Conservation (phyloP, 2,797 vertebrate species). For the Momotus momota region DNA sequence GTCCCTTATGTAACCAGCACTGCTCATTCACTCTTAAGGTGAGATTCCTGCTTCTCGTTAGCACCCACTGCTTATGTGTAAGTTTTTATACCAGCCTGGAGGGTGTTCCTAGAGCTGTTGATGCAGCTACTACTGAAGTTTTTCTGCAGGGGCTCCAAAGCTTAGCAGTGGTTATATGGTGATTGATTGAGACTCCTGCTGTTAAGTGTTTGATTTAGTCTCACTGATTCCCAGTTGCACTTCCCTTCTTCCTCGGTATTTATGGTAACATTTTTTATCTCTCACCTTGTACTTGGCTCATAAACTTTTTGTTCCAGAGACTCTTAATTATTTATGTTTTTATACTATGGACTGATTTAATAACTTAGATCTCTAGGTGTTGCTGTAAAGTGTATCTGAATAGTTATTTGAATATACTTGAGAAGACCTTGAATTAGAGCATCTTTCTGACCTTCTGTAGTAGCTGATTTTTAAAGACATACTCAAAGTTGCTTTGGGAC, state of each 20-base stretch:
- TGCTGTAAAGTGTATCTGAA: background rate
- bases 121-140: background rate
- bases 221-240: background rate
- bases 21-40: background rate
- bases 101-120: background rate
- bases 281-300: background rate
- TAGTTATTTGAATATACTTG: background rate
- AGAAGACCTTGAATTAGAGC: background rate
- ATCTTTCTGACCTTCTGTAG: background rate
- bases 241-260: background rate
- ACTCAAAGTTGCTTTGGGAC: background rate
- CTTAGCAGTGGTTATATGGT: background rate
- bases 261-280: background rate
- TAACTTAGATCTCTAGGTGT: background rate
- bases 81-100: background rate
- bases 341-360: background rate
- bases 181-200: background rate
- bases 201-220: background rate
- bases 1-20: background rate
- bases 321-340: conserved; percentile 7
- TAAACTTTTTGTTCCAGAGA: background rate
- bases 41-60: background rate
- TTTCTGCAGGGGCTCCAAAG: background rate
- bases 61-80: background rate
- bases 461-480: background rate